Percentiles rank a stretch among this genome's conserved stretches.
Evolutionary conservation across 2,888 invertebrate species (phyloP).

Genomic region (Linnaemya vulpina): DNA sequence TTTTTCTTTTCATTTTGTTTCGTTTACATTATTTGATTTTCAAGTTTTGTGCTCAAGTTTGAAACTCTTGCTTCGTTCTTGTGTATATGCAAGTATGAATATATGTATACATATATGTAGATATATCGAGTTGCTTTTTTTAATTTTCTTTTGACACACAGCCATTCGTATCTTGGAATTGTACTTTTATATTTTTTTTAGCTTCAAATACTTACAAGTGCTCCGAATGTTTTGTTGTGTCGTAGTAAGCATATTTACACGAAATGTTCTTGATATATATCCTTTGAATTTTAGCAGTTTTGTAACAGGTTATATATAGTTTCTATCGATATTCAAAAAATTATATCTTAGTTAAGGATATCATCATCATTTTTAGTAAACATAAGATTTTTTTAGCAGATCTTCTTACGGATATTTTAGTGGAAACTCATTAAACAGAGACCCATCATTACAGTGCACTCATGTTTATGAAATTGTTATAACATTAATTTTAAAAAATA

Average conservation of each 20-base stretch:
- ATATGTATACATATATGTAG: not conserved
- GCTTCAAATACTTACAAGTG: not conserved
- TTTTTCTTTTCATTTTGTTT: conserved; percentile 22
- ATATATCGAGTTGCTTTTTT: not conserved
- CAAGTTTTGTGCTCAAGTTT: conserved; percentile 30
- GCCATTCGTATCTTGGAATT: not conserved
- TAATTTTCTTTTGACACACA: not conserved
- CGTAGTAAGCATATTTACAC: not conserved
- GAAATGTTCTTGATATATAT: not conserved
- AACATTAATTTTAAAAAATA: too few species aligned
- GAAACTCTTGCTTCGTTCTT: not conserved
- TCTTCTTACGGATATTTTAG: too few species aligned
- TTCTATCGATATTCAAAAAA: too few species aligned
- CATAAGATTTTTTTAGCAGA: too few species aligned
- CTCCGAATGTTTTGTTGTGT: not conserved
- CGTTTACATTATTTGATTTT: conserved; percentile 45
- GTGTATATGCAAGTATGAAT: not conserved
- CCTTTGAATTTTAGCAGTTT: not conserved
- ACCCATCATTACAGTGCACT: too few species aligned
- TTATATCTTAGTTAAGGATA: too few species aligned
- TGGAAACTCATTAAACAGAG: too few species aligned
- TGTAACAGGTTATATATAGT: too few species aligned
- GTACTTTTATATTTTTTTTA: not conserved
- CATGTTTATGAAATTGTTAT: too few species aligned
- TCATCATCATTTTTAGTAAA: too few species aligned